Base-by-base conservation (phyloP, 2,113 vertebrate species). In the Campylorhamphus procurvoides region DNA sequence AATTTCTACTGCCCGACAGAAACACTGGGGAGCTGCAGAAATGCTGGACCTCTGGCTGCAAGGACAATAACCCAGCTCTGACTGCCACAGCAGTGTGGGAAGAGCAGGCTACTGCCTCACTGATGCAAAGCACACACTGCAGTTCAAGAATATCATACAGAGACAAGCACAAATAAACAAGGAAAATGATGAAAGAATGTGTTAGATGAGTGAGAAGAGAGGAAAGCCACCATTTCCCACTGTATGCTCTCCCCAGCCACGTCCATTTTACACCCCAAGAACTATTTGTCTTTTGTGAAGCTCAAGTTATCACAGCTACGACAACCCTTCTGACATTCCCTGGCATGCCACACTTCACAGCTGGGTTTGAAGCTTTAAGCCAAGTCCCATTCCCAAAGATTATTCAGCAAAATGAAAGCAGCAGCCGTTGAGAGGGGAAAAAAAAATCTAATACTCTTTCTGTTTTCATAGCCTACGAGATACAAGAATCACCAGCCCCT, bases 351-450 rank as follows among this genome's bases (percentile, higher is more conserved):
- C 85, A 42, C 87, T 94, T 91, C 91, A 87, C 90, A 95, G 91
- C 63, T 88, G 68, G 52, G 76, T 88, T 60, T 95, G 73, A 92
- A 93, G 72, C 93, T 81, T 63, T 81, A 92, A 88, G 83, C 55
- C 88, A 92, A 85, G 68, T 59, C 76, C 33, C 6, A 3, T 72
- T 93, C 47, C 83, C 83, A 81, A 74, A 90, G 90, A 96, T 94
- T 94, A 95, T 89, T 88, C 96, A 84, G 90, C 85, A 88, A 89
- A 95, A 95, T 68, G 75, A 94, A 94, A 95, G 93, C 85, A 86
- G 83, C 64, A 74, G 83, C 59, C 67, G 12, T 50, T 79, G 40
- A 90, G 83, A 84, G 77, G 37, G n/a, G 1, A 22, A 46, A 77
- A 72, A 83, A 74, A 82, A 56, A 69, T 4, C 63, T 31, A 95